Base-by-base conservation (phyloP, 2,797 vertebrate species). In the Chiloscyllium punctatum region DNA sequence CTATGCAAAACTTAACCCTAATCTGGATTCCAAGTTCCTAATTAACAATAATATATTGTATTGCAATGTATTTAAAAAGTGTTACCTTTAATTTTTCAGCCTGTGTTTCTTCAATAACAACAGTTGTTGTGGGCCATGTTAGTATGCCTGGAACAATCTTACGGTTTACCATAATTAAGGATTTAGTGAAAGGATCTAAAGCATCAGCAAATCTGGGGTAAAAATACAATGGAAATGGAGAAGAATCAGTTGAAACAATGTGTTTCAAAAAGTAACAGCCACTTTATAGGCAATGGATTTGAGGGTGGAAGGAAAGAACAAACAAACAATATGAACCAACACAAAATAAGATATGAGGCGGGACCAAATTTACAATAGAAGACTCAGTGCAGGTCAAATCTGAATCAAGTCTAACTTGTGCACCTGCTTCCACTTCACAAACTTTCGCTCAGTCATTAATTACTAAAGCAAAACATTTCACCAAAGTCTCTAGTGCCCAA, bases 81-180 rank as follows among this genome's bases (percentile, higher is more conserved):
- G 86, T 95, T 96, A 98, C 98, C 97, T 97, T 96, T 96, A 98
- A 97, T 95, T 97, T 97, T 95, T 97, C 97, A 66, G 96, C 96
- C 69, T 97, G 97, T 0, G 98, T 98, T 97, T 99, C 99, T 97
- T 98, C 97, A 66, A 99, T 98, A 90, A 98, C 96, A 95, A 97
- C 97, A 96, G 97, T 98, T 0, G 98, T 99, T 96, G 98, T 98
- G 11, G 99, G 99, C 99, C 99, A 99, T 6, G 98, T 99, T 96
- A 99, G 97, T 96, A 98, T 98, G 87, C 98, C 98, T 53, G 99
- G 98, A 1, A 98, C 97, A 96, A 98, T 98, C 95, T 96, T 97
- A 96, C 96, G 98, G 96, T 97, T 98, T 82, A 99, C 97, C 97
- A 99, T 98, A 72, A 98, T 97, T 96, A 98, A 97, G 0, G 99